These are phyloP conservation scores for Marisa cornuarietis DNA, from an alignment of 1,140 invertebrate genomes.

Conservation along the genomic window DNA sequence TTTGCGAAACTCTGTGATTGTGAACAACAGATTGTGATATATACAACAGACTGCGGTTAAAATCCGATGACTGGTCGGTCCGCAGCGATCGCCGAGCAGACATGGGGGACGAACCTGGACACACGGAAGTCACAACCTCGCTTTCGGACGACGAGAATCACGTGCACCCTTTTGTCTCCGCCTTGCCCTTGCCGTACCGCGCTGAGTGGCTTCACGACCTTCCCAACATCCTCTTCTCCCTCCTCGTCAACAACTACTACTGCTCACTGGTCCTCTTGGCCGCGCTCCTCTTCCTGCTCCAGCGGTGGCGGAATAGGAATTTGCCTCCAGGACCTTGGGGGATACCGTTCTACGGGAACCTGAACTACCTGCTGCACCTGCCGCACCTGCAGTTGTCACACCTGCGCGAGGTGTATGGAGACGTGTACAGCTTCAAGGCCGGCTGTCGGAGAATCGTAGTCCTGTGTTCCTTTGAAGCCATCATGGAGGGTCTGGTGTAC, in stretches of 20 bases:
- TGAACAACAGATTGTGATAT: no score
- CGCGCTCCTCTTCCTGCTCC: neutral
- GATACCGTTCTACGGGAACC: slow-evolving; percentile 46
- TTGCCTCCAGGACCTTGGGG: slow-evolving; percentile 43
- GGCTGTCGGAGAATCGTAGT: slow-evolving; percentile 46
- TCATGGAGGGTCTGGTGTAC: slow-evolving; percentile 41
- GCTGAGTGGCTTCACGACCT: neutral
- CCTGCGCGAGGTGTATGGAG: slow-evolving; percentile 50
- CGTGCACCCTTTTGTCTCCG: neutral
- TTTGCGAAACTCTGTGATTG: no score
- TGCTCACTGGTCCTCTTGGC: neutral
- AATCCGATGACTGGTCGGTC: no score
- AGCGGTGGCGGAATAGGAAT: slow-evolving; percentile 11
- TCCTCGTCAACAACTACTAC: neutral
- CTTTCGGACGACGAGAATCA: neutral
- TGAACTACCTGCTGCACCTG: slow-evolving; percentile 34
- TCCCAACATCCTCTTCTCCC: neutral
- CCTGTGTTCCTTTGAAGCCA: slow-evolving; percentile 46
- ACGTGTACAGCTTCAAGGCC: slow-evolving; percentile 45
- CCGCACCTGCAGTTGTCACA: slow-evolving; percentile 41
- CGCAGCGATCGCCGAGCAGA: no score
- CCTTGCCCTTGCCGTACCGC: neutral
- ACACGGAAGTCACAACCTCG: neutral
- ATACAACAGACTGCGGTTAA: no score
- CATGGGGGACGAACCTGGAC: no score